These are phyloP conservation scores for Grus americana DNA, from an alignment of 2,113 vertebrate species.

Conservation along the genomic window DNA sequence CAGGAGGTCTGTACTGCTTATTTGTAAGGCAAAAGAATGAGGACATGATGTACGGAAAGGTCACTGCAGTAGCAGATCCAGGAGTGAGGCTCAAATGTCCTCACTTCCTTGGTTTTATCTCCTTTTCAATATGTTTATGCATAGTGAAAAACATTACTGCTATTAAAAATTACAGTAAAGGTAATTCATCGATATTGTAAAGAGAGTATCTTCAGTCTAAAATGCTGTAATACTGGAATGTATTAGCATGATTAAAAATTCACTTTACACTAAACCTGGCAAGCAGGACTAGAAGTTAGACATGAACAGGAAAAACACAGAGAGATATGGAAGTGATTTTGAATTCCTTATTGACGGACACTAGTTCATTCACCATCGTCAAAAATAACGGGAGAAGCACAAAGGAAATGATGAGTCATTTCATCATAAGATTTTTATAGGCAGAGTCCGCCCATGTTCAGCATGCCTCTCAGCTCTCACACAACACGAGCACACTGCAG, in stretches of 20 bases:
- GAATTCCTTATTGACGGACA: background rate
- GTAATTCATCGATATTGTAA: background rate
- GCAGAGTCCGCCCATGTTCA: background rate
- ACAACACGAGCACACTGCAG: background rate
- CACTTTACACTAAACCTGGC: background rate
- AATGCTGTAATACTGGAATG: background rate
- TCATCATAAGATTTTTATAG: background rate
- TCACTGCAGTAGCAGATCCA: background rate
- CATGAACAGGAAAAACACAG: background rate
- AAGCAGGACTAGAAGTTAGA: background rate
- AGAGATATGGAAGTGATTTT: background rate
- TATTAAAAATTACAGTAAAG: background rate
- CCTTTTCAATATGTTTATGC: background rate
- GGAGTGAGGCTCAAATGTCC: background rate
- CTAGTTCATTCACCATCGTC: background rate
- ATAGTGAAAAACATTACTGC: background rate
- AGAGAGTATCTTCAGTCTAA: background rate
- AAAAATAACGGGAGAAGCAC: background rate
- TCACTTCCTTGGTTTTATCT: background rate
- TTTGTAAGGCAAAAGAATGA: background rate
- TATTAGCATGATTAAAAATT: background rate
- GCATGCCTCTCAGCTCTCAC: background rate
- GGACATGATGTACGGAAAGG: background rate
- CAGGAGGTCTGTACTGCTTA: background rate
- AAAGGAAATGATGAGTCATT: slow-evolving; percentile 13